These are phyloP conservation scores for Epizoanthus illoricatus DNA, from an alignment of 92 coral and sea anemone species.

Conservation along the genomic window DNA sequence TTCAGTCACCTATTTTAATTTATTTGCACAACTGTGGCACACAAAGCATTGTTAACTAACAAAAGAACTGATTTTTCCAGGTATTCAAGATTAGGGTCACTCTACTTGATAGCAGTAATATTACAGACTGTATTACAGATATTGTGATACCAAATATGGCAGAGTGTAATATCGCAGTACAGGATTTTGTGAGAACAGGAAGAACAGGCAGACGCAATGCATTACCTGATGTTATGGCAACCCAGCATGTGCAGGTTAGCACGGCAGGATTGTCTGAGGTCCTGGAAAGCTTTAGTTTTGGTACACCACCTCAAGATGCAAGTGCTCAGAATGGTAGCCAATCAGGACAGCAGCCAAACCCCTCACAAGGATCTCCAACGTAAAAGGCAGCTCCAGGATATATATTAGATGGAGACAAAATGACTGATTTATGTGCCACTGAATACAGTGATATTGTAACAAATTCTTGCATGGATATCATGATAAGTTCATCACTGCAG, in stretches of 20 bases:
- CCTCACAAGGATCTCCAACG: constrained; percentile 17
- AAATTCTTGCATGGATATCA: too few relatives aligned
- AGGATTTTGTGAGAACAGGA: constrained; percentile 81
- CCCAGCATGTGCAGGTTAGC: constrained; percentile 59
- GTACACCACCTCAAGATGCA: constrained; percentile 48
- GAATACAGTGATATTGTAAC: too few relatives aligned
- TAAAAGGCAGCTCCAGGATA: neutral
- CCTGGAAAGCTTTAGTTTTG: constrained; percentile 60
- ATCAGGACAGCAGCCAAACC: constrained; percentile 10
- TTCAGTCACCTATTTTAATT: too few relatives aligned
- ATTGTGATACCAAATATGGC: constrained; percentile 54
- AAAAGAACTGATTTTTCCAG: too few relatives aligned
- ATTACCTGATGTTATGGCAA: constrained; percentile 77
- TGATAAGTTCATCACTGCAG: too few relatives aligned
- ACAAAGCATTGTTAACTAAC: too few relatives aligned
- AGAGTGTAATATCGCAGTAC: constrained; percentile 64
- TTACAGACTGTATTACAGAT: neutral
- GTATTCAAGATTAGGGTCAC: too few relatives aligned
- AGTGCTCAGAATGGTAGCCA: constrained; percentile 11
- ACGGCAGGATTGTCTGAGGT: constrained; percentile 85
- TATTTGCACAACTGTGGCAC: too few relatives aligned
- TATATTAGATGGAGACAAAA: too few relatives aligned
- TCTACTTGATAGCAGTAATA: too few relatives aligned
- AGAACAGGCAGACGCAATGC: constrained; percentile 89
- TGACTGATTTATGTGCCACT: too few relatives aligned